Conservation (phyloP, 2,888 invertebrate genomes). For the Norana najaformis region DNA sequence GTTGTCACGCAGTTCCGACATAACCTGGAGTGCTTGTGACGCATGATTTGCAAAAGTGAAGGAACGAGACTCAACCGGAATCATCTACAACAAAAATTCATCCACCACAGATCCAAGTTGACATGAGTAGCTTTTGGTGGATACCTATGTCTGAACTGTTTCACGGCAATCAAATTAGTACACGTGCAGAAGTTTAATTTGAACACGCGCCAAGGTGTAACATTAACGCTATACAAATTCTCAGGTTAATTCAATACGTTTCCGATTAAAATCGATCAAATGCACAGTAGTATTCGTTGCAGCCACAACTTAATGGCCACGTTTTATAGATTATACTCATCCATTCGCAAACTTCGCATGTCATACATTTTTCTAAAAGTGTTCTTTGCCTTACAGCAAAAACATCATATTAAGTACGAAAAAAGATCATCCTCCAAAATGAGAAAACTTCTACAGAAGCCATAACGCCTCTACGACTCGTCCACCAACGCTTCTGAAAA, state of each 20-base stretch:
- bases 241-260: neutral
- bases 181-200: no score
- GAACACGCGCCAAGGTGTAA: no score
- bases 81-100: slow-evolving; percentile 47
- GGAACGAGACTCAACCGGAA: slow-evolving; percentile 52
- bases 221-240: neutral
- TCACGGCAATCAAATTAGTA: no score
- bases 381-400: neutral
- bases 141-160: no score
- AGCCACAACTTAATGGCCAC: neutral
- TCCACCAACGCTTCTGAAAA: neutral
- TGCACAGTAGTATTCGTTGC: neutral
- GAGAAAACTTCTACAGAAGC: neutral
- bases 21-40: slow-evolving; percentile 52
- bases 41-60: slow-evolving; percentile 55
- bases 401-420: neutral
- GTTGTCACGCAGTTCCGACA: slow-evolving; percentile 55
- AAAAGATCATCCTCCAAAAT: neutral
- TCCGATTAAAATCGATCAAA: neutral
- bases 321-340: neutral
- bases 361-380: neutral
- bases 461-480: neutral
- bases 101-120: neutral
- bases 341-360: neutral
- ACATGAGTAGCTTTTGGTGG: neutral